Evolutionary conservation across 2,797 vertebrate genomes (phyloP), one percentile per base, ranked within the genome.

Genomic region (Phylloscopus collybita): DNA sequence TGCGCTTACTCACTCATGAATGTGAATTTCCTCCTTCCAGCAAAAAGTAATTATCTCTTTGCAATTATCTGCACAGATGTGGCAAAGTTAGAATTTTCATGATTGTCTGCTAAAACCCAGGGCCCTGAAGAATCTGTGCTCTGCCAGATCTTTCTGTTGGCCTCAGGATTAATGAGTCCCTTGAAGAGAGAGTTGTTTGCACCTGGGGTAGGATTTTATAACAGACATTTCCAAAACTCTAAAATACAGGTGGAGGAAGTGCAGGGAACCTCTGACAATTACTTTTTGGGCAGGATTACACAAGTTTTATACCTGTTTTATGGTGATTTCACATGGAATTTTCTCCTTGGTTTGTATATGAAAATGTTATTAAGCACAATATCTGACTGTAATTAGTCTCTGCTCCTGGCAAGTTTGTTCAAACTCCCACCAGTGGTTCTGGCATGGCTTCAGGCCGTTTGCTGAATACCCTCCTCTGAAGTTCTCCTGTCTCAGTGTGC

Each of bases 21-120:
- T 0, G 0, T 88, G 70, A 69, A 87, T 92, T 96, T 96, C 94
- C 95, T 95, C 93, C 95, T 96, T 95, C 92, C 88, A 97, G 94
- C 91, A 95, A 96, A 81, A 86, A 90, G 80, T 89, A 96, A 96
- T 97, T 96, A 96, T 96, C 95, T 94, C 92, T 95, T 92, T 74
- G 86, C 88, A 95, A 95, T 97, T 95, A 97, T 82, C 90, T 95
- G 86, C 90, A 82, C 80, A 96, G 86, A 95, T 94, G 90, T 90
- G 71, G 78, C 74, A 83, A 93, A 94, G 82, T 90, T 83, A 81
- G 84, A 93, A 91, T 95, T 92, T 93, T 90, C 53, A 5, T 62
- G 74, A 96, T 92, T 95, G 91, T 93, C 86, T 93, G 93, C 70
- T 96, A 65, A 85, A 75, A 80, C 64, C 82, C 65, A 84, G 42